Base-by-base conservation (phyloP, 2,888 invertebrate genomes). In the Leuctra nigra region DNA sequence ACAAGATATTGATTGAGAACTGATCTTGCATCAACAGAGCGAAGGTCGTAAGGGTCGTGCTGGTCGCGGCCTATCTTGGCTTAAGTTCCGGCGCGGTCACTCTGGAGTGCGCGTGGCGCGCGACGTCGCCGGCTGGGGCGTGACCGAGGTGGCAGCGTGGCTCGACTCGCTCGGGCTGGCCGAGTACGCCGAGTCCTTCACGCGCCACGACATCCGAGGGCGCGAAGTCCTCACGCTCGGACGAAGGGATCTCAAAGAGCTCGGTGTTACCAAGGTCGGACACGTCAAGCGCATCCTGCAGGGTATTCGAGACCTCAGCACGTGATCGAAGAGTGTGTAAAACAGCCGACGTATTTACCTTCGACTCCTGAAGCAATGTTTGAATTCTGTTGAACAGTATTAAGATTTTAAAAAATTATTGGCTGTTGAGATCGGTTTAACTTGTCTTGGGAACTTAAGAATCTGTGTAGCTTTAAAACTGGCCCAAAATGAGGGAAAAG, bases 261-360 rank as follows among this genome's bases (percentile, higher is more conserved):
- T 97, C 46, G 96, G 96, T 7, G 87, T 97, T 54, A 86, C 87
- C 9, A 97, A 97, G 75, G 91, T 97, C 53, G 97, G 97, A 0
- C 97, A 97, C 71, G 86, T 96, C 25, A 97, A 97, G 75, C 82
- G 97, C 67, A 90, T 98, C 64, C 82, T 94, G 62, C 91, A 93
- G 71, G 93, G 91, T 20, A 91, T 95, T 61, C 90, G 91, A 73
- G 94, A 95, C 71, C 75, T 90, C 62, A 70, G 71, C 57, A 38
- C 54, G 54, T 60, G 60, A 60, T 58, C 60, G 52, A 53, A 53
- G 47, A 55, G 57, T 25, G 38, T 29, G 29, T 29, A 29, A 29
- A n/a, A n/a, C n/a, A n/a, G n/a, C n/a, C n/a, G n/a, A n/a, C n/a
- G n/a, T n/a, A n/a, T n/a, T n/a, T n/a, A n/a, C n/a, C n/a, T n/a